phyloP scores from a whole-genome alignment of 2,888 invertebrate species.

The Pharmacophagus antenor region DNA sequence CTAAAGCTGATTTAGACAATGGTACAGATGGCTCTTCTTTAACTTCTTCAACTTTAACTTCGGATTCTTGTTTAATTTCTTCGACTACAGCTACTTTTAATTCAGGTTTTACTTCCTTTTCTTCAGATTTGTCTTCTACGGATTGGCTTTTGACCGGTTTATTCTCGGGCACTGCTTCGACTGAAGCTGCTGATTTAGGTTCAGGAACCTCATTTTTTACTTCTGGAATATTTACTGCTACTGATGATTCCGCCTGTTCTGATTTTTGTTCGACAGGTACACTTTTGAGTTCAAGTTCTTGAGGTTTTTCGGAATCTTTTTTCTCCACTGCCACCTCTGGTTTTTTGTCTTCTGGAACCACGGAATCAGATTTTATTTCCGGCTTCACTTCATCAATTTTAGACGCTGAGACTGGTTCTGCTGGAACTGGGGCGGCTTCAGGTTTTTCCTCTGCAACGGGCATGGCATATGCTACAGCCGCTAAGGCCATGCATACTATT shows the following conservation, averaged over 20 bases:
- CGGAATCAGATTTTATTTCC: conserved; percentile 42
- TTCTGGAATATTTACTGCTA: conserved; percentile 44
- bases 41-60: conserved; percentile 55
- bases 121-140: conserved; percentile 43
- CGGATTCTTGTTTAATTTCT: conserved; percentile 42
- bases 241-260: conserved; percentile 34
- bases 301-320: conserved; percentile 39
- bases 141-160: conserved; percentile 37
- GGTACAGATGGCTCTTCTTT: conserved; percentile 41
- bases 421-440: conserved; percentile 47
- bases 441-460: conserved; percentile 80
- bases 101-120: conserved; percentile 44
- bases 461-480: conserved; percentile 80
- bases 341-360: conserved; percentile 40
- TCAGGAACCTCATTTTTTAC: conserved; percentile 45
- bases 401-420: conserved; percentile 54
- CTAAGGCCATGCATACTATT: conserved; percentile 80
- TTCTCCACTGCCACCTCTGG: conserved; percentile 42
- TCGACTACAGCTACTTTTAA: conserved; percentile 41
- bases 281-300: conserved; percentile 40
- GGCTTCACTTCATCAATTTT: conserved; percentile 43
- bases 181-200: conserved; percentile 43
- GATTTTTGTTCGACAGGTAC: conserved; percentile 33
- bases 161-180: conserved; percentile 36
- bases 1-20: conserved; percentile 48